Evolutionary conservation across 1,140 invertebrate species (phyloP).

Genomic region (Zaprionus davidi): DNA sequence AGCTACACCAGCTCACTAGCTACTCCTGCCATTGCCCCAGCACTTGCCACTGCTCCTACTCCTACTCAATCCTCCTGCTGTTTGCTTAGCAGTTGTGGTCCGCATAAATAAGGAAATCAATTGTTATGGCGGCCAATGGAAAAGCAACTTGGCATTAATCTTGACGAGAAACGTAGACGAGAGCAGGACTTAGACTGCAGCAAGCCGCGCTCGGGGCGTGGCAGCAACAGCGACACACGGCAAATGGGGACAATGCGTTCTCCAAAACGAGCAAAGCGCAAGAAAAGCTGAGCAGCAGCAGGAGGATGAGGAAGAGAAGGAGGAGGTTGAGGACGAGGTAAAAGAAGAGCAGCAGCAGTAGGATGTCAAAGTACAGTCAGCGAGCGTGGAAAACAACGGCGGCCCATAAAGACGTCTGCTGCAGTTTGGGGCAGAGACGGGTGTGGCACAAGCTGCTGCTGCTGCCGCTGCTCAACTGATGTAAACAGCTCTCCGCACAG

Average conservation of each 20-base stretch:
- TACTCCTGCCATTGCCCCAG: neutral
- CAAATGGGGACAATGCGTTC: conserved; percentile 52
- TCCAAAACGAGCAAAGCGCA: conserved; percentile 26
- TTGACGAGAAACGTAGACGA: conserved; percentile 33
- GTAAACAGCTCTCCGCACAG: conserved; percentile 2
- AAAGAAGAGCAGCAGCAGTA: conserved; percentile 33
- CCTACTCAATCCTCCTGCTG: neutral
- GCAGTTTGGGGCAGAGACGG: conserved; percentile 39
- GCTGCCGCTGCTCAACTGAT: conserved; percentile 12
- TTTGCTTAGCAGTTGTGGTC: conserved; percentile 1
- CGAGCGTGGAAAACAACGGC: conserved; percentile 77
- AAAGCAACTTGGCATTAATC: conserved; percentile 58
- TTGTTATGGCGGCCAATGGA: conserved; percentile 58
- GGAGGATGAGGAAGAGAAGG: conserved; percentile 38
- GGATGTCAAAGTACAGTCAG: conserved; percentile 73
- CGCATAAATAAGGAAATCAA: conserved; percentile 72
- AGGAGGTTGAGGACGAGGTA: neutral
- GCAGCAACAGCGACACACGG: conserved; percentile 1
- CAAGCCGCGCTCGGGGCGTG: conserved; percentile 49
- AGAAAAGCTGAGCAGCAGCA: conserved; percentile 20
- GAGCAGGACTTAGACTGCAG: conserved; percentile 11
- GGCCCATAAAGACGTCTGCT: conserved; percentile 81
- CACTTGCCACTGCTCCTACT: neutral
- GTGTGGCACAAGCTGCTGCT: conserved; percentile 29
- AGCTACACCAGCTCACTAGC: neutral